Percentiles rank a stretch among this genome's conserved stretches.
phyloP scores from a whole-genome alignment of 2,113 vertebrate genomes.

The Brachyistius frenatus region DNA sequence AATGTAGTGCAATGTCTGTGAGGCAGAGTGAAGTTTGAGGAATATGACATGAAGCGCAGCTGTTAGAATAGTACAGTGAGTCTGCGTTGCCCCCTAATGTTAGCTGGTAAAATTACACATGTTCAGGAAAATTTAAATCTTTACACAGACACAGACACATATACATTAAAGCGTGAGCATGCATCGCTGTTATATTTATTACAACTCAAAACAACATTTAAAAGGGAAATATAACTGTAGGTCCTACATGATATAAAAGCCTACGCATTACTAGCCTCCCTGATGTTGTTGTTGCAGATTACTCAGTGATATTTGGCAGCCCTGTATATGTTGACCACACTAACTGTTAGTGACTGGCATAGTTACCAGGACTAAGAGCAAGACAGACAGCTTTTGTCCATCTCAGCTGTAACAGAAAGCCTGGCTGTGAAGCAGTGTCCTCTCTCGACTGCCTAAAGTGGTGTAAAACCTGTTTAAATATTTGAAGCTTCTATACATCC shows the following conservation, averaged over 20 bases:
- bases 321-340: not conserved
- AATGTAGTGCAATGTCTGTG: not conserved
- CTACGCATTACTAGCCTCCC: not conserved
- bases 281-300: not conserved
- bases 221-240: not conserved
- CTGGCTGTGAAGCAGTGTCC: not conserved
- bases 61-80: conserved; percentile 10
- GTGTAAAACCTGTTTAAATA: not conserved
- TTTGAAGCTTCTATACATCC: not conserved
- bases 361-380: not conserved
- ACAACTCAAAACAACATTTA: not conserved
- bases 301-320: not conserved
- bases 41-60: not conserved
- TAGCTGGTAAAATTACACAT: conserved; percentile 19
- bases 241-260: not conserved
- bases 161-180: not conserved
- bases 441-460: not conserved
- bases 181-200: too few relatives aligned
- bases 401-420: not conserved
- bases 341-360: not conserved
- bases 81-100: conserved; percentile 58
- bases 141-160: not conserved
- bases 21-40: not conserved
- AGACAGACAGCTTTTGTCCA: not conserved
- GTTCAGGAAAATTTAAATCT: not conserved